Conservation (phyloP, 2,888 invertebrate genomes). For the Dryococelus australis region DNA sequence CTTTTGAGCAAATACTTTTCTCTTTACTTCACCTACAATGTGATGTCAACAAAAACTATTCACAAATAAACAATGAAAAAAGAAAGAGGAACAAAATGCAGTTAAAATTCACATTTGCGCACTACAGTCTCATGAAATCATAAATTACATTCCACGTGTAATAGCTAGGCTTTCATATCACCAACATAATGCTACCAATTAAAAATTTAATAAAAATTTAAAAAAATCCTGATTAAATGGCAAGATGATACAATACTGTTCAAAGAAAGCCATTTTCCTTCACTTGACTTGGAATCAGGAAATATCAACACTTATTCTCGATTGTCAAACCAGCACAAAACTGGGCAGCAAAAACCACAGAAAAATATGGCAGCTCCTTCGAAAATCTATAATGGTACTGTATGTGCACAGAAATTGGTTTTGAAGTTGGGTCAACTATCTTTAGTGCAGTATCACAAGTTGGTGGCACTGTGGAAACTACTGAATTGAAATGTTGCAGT, state of each 20-base stretch:
- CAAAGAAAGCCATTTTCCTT: constrained; percentile 12
- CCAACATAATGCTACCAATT: neutral
- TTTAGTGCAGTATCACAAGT: neutral
- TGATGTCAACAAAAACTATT: constrained; percentile 36
- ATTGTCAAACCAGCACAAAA: neutral
- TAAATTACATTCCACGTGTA: constrained; percentile 1
- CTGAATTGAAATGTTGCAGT: constrained; percentile 1
- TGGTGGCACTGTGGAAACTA: neutral
- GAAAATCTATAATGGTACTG: neutral
- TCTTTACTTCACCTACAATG: constrained; percentile 31
- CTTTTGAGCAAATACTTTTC: constrained; percentile 45
- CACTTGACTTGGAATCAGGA: neutral
- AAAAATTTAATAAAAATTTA: no score
- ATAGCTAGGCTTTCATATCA: neutral
- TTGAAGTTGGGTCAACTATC: neutral
- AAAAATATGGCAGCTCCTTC: constrained; percentile 1
- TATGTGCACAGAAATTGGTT: neutral
- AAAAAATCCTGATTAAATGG: constrained; percentile 32
- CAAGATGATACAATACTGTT: constrained; percentile 44
- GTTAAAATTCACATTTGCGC: neutral
- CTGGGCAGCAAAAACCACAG: constrained; percentile 16
- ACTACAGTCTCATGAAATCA: neutral
- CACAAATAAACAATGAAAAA: neutral
- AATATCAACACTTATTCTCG: neutral
- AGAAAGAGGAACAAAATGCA: neutral